These are phyloP conservation scores for Tretioscincus oriximinensis DNA, from an alignment of 2,113 vertebrate species.

Conservation along the genomic window DNA sequence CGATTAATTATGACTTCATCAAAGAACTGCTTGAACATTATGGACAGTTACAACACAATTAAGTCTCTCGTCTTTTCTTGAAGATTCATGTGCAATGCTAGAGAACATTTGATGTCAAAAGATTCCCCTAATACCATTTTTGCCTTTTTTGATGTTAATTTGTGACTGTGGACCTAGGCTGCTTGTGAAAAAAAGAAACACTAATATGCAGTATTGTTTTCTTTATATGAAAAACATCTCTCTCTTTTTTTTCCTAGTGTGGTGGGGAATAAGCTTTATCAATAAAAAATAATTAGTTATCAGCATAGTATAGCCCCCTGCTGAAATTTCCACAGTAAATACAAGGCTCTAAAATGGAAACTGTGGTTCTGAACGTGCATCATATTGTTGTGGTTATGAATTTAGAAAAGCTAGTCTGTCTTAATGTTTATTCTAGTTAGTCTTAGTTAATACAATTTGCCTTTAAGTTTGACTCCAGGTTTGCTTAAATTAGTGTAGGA, in stretches of 20 bases:
- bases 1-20: constrained; percentile 65
- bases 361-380: constrained; percentile 52
- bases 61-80: constrained; percentile 60
- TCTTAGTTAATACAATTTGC: no score
- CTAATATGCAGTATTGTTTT: constrained; percentile 19
- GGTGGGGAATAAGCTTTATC: constrained; percentile 23
- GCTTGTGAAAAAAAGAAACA: constrained; percentile 44
- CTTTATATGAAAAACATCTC: constrained; percentile 41
- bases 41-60: constrained; percentile 59
- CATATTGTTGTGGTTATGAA: no score
- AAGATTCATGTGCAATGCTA: constrained; percentile 34
- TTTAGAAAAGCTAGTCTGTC: no score
- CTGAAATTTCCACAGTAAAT: constrained; percentile 52
- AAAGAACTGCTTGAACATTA: constrained; percentile 59
- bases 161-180: constrained; percentile 38
- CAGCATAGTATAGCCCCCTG: constrained; percentile 52
- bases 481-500: no score
- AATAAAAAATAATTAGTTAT: constrained; percentile 42
- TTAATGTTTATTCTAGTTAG: no score
- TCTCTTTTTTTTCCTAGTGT: constrained; percentile 15
- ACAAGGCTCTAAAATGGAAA: constrained; percentile 33
- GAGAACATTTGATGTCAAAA: constrained; percentile 29
- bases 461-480: no score
- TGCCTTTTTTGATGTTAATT: constrained; percentile 44
- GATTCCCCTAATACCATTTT: constrained; percentile 29